A percentile compares a stretch with the other conserved stretches of the same genome.
Evolutionary conservation across 2,888 invertebrate genomes (phyloP).

Genomic region (Lampropteryx suffumata): DNA sequence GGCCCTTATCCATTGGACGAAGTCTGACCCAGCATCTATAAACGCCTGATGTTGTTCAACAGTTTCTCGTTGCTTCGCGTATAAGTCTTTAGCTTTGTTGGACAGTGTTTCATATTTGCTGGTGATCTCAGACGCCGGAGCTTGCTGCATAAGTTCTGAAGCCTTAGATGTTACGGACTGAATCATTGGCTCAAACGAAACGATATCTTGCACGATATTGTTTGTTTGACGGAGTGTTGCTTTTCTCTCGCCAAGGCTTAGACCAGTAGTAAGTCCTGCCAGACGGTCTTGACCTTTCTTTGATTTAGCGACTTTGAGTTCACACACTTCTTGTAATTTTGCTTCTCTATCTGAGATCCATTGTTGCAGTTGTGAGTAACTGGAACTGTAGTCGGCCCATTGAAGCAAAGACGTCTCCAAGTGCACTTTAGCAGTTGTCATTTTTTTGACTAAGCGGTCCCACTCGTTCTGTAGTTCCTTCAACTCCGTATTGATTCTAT

Average conservation of each 20-base stretch:
- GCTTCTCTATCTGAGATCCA: slow-evolving; percentile 97
- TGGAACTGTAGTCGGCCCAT: slow-evolving; percentile 98
- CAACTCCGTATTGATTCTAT: slow-evolving; percentile 92
- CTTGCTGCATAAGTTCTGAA: slow-evolving; percentile 94
- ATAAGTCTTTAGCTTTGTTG: slow-evolving; percentile 94
- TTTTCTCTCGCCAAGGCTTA: slow-evolving; percentile 93
- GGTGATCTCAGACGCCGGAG: slow-evolving; percentile 95
- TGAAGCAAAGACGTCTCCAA: slow-evolving; percentile 94
- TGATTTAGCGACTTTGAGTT: slow-evolving; percentile 91
- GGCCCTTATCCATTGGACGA: slow-evolving; percentile 94
- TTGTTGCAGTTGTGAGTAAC: slow-evolving; percentile 94
- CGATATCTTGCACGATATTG: slow-evolving; percentile 97
- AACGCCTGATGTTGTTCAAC: slow-evolving; percentile 96
- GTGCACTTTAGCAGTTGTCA: slow-evolving; percentile 95
- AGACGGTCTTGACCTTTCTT: slow-evolving; percentile 87
- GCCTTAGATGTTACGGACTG: slow-evolving; percentile 97
- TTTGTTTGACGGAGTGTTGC: slow-evolving; percentile 95
- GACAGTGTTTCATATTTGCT: slow-evolving; percentile 94
- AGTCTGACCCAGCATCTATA: slow-evolving; percentile 95
- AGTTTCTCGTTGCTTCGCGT: slow-evolving; percentile 94
- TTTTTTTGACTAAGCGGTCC: slow-evolving; percentile 95
- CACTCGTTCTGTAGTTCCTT: slow-evolving; percentile 96
- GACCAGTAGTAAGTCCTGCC: slow-evolving; percentile 87
- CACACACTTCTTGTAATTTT: slow-evolving; percentile 94
- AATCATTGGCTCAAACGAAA: slow-evolving; percentile 98